Base-by-base conservation (phyloP, 2,113 vertebrate genomes). In the Pica pica region DNA sequence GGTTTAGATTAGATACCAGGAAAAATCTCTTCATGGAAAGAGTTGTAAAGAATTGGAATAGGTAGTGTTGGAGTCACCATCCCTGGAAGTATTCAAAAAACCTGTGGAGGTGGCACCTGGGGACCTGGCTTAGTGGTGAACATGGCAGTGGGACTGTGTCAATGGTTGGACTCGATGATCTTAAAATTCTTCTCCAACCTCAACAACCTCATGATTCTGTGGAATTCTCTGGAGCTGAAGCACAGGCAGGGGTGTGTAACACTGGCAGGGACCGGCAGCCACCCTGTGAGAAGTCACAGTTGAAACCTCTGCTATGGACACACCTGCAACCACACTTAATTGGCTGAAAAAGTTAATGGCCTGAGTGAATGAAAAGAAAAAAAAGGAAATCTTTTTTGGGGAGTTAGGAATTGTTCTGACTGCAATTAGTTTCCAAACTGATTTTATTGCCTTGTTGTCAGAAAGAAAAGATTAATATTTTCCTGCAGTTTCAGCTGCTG, bases 331-430 rank as follows among this genome's bases (percentile, higher is more conserved):
- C 59, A 18, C 28, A 11, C 2, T 64, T 42, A 33, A 33, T 39
- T 74, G 49, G 22, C 49, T 84, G 59, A 13, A 47, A 63, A 64
- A 33, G 7, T 26, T 28, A 63, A 79, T 46, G 17, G 41, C 37
- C 42, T 46, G 55, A 28, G 17, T 44, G n/a, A 63, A 65, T 22
- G 11, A 60, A 69, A 42, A 46, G 3, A 9, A 75, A 65, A 67
- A 67, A 46, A 59, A 28, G 0, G 28, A 76, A 87, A 31, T 2
- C 0, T 39, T 37, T 37, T 37, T 22, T 1, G 0, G 2, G 10
- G 7, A 8, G 1, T 30, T 83, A 69, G 31, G 80, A 95, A 23
- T 65, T 74, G 19, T 64, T 83, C 37, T 80, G 53, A 15, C 49
- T 90, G 53, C 15, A 44, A 2, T n/a, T n/a, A n/a, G n/a, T n/a